Percentiles rank a stretch among this genome's conserved stretches.
Evolutionary conservation across 2,888 invertebrate genomes (phyloP).

Genomic region (Drosophila atripex): DNA sequence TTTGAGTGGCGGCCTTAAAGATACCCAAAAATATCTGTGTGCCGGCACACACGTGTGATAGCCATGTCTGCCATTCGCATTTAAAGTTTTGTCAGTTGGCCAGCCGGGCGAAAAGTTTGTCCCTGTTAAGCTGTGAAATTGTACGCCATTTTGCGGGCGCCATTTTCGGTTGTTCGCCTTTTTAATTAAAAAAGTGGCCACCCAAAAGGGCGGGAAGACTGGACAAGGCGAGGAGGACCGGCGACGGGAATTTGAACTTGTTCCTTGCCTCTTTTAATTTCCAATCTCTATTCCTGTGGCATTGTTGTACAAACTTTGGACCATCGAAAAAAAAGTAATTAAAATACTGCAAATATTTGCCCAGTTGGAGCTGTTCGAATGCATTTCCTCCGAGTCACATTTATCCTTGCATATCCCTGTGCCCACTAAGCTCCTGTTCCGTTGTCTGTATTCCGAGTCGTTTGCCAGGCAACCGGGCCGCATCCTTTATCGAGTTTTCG

Average conservation of each 20-base stretch:
- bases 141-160: constrained; percentile 51
- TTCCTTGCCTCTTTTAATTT: constrained; percentile 48
- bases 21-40: not conserved
- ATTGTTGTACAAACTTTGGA: constrained; percentile 14
- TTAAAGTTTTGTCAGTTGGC: constrained; percentile 33
- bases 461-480: constrained; percentile 37
- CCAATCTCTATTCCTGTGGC: constrained; percentile 19
- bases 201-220: not conserved
- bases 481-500: constrained; percentile 56
- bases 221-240: constrained; percentile 20
- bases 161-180: constrained; percentile 39
- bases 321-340: constrained; percentile 50
- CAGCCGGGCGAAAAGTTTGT: constrained; percentile 34
- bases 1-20: constrained; percentile 29
- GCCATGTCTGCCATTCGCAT: constrained; percentile 5
- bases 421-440: constrained; percentile 13
- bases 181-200: constrained; percentile 75
- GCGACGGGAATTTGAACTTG: constrained; percentile 53
- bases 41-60: not conserved
- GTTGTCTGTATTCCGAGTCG: constrained; percentile 46
- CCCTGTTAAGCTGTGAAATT: constrained; percentile 55
- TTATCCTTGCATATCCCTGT: constrained; percentile 8
- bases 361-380: constrained; percentile 34
- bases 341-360: constrained; percentile 58
- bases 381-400: constrained; percentile 11